Conservation (phyloP, 2,888 invertebrate genomes). For the Dastarcus helophoroides region DNA sequence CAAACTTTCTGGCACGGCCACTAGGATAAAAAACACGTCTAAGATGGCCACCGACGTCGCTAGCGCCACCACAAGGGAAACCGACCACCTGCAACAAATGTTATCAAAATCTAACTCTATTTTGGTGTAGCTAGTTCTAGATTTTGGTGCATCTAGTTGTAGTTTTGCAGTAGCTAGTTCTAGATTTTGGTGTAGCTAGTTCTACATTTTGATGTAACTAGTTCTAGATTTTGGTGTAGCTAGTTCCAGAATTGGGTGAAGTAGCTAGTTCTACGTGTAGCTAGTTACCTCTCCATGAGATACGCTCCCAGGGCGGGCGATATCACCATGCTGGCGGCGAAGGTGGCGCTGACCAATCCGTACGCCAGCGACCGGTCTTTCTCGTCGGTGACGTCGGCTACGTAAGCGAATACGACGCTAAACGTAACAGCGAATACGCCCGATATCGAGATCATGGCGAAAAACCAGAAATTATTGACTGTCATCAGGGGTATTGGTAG, state of each 20-base stretch:
- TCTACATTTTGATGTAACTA: too few species aligned
- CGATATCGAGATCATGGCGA: slow-evolving; percentile 97
- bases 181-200: too few species aligned
- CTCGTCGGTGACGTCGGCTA: slow-evolving; percentile 97
- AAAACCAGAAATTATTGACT: slow-evolving; percentile 88
- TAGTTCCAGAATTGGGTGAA: too few species aligned
- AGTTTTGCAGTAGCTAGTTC: too few species aligned
- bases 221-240: too few species aligned
- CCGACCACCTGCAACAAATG: slow-evolving; percentile 38
- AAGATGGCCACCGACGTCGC: slow-evolving; percentile 92
- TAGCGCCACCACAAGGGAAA: slow-evolving; percentile 80
- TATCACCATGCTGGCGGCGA: slow-evolving; percentile 97
- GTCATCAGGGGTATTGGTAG: slow-evolving; percentile 98
- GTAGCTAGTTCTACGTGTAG: too few species aligned
- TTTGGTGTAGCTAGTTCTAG: too few species aligned
- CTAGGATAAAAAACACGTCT: slow-evolving; percentile 96
- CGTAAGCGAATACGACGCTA: slow-evolving; percentile 98
- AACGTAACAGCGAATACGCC: slow-evolving; percentile 99
- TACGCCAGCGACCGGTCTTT: slow-evolving; percentile 91
- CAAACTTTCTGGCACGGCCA: slow-evolving; percentile 95
- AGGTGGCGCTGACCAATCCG: slow-evolving; percentile 88
- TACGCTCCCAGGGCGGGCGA: slow-evolving; percentile 93
- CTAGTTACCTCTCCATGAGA: slow-evolving; percentile 58
- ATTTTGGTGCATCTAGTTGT: slow-evolving; percentile 1
- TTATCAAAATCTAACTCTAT: slow-evolving; percentile 18